phyloP scores from a whole-genome alignment of 1,140 invertebrate species.

The Ceratina japonica region DNA sequence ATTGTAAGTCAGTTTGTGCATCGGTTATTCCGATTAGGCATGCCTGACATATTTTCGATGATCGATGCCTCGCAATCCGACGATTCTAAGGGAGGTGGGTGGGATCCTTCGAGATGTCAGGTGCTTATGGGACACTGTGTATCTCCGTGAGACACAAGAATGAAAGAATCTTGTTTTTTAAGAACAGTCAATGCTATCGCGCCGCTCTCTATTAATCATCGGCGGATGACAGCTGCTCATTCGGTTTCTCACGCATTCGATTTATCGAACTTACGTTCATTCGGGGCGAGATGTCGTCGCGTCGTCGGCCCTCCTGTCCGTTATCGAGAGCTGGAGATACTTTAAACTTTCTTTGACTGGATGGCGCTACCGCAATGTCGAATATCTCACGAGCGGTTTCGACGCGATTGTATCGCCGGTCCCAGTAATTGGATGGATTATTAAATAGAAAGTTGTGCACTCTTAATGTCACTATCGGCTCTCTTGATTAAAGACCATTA shows the following conservation, averaged over 20 bases:
- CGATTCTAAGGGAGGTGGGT: slow-evolving; percentile 43
- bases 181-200: slow-evolving; percentile 51
- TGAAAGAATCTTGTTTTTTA: slow-evolving; percentile 56
- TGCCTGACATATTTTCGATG: slow-evolving; percentile 63
- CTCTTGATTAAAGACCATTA: slow-evolving; percentile 31
- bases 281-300: slow-evolving; percentile 15
- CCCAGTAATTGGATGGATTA: slow-evolving; percentile 50
- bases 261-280: slow-evolving; percentile 46
- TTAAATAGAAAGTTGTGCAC: slow-evolving; percentile 39
- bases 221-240: slow-evolving; percentile 55
- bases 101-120: slow-evolving; percentile 41
- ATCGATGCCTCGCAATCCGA: slow-evolving; percentile 57
- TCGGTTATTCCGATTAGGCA: slow-evolving; percentile 30
- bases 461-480: slow-evolving; percentile 25
- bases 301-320: slow-evolving; percentile 21
- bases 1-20: neutral
- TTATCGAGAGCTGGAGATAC: slow-evolving; percentile 50
- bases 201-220: slow-evolving; percentile 66
- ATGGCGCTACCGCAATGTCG: slow-evolving; percentile 37
- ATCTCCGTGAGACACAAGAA: slow-evolving; percentile 31
- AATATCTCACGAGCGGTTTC: slow-evolving; percentile 33
- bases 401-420: slow-evolving; percentile 24
- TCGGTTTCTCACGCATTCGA: slow-evolving; percentile 61
- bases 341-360: slow-evolving; percentile 46
- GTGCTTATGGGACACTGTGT: slow-evolving; percentile 61